phyloP scores from a whole-genome alignment of 2,888 invertebrate genomes.

The Schizaphis graminum region DNA sequence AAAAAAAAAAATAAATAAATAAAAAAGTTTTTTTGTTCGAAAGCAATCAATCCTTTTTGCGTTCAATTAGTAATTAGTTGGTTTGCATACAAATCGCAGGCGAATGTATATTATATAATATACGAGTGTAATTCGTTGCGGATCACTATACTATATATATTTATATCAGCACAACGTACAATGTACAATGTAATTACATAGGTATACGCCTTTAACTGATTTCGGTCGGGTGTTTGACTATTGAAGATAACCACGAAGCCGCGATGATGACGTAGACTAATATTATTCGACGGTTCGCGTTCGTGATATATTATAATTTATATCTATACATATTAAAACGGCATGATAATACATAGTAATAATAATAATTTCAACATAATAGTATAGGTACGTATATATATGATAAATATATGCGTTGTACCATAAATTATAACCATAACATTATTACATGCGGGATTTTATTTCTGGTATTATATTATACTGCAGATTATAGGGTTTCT shows the following conservation, averaged over 20 bases:
- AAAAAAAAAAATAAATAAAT: background rate
- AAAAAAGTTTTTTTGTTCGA: background rate
- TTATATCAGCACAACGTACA: background rate
- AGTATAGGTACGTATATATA: background rate
- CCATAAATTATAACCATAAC: background rate
- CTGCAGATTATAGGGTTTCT: background rate
- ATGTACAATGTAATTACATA: background rate
- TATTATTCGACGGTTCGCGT: background rate
- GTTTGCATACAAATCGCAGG: background rate
- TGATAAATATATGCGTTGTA: background rate
- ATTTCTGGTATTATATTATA: background rate
- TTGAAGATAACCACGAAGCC: background rate
- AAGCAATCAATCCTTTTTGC: slow-evolving; percentile 5
- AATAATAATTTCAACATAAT: background rate
- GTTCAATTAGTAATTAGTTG: background rate
- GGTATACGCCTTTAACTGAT: slow-evolving; percentile 13
- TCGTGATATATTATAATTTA: background rate
- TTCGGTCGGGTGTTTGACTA: background rate
- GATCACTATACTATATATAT: background rate
- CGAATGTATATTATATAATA: background rate
- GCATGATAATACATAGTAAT: background rate
- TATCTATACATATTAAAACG: background rate
- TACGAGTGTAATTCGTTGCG: background rate
- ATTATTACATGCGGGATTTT: background rate
- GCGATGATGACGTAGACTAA: background rate